A percentile compares a stretch with the other conserved stretches of the same genome.
Evolutionary conservation across 2,888 invertebrate species (phyloP).

Genomic region (Drosophila paracracens): DNA sequence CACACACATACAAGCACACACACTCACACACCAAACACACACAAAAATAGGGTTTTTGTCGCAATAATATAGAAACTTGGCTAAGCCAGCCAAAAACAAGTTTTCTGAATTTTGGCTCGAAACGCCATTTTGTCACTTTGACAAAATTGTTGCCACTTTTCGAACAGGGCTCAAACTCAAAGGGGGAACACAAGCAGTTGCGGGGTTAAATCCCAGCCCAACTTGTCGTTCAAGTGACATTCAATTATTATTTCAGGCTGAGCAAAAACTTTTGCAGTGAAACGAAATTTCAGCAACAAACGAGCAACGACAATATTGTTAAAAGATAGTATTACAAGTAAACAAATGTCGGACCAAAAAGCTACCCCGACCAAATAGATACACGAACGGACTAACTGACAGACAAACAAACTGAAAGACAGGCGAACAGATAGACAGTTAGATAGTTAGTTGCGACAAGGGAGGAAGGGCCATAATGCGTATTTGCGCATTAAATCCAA

Average conservation of each 20-base stretch:
- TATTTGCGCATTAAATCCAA: conserved; percentile 79
- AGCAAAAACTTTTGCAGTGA: conserved; percentile 64
- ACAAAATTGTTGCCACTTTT: conserved; percentile 77
- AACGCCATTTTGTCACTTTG: conserved; percentile 77
- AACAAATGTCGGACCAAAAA: conserved; percentile 47
- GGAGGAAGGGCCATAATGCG: conserved; percentile 50
- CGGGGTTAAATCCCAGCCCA: conserved; percentile 27
- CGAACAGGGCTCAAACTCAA: conserved; percentile 8
- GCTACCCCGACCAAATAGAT: conserved; percentile 29
- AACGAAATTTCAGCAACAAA: conserved; percentile 52
- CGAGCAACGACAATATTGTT: conserved; percentile 76
- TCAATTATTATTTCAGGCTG: conserved; percentile 80
- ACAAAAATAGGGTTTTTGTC: conserved; percentile 14
- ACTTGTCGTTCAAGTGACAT: conserved; percentile 81
- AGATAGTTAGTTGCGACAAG: conserved; percentile 41
- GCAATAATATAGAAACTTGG: conserved; percentile 48
- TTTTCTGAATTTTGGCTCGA: conserved; percentile 69
- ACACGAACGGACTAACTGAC: conserved; percentile 32
- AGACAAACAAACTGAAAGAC: conserved; percentile 19
- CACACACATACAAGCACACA: conserved; percentile 10
- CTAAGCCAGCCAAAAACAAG: conserved; percentile 68
- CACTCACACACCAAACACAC: conserved; percentile 19
- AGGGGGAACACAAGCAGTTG: neutral
- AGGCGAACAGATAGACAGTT: conserved; percentile 27
- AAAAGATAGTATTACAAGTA: conserved; percentile 69